These are phyloP conservation scores for Heliothis peltigera DNA, from an alignment of 2,888 invertebrate species.

Conservation along the genomic window DNA sequence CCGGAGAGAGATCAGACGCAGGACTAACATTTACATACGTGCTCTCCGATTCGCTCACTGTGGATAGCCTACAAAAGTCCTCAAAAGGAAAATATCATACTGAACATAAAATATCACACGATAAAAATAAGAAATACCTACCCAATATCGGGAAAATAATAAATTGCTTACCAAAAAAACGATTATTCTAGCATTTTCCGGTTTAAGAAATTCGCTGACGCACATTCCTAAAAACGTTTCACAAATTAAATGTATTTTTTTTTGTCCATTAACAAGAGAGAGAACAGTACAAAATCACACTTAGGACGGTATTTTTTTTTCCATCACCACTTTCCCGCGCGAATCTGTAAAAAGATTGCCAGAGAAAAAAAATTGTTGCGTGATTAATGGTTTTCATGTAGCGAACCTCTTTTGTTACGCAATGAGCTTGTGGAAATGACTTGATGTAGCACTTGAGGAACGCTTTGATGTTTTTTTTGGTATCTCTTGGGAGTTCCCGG, in stretches of 20 bases:
- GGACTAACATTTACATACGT: no score
- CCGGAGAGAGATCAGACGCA: no score
- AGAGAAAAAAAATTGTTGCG: constrained; percentile 35
- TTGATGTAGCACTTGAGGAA: constrained; percentile 44
- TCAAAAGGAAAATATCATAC: not conserved
- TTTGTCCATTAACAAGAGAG: constrained; percentile 50
- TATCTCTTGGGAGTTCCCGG: constrained; percentile 28
- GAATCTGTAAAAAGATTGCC: constrained; percentile 42
- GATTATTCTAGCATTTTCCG: constrained; percentile 2
- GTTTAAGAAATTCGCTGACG: constrained; percentile 27
- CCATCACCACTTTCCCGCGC: constrained; percentile 44
- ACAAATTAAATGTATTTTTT: constrained; percentile 41
- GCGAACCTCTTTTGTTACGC: constrained; percentile 52
- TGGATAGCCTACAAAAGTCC: not conserved
- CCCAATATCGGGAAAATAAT: constrained; percentile 1
- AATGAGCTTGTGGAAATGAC: constrained; percentile 52
- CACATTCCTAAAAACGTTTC: constrained; percentile 33
- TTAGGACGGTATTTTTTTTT: constrained; percentile 43
- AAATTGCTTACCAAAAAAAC: constrained; percentile 3
- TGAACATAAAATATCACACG: not conserved
- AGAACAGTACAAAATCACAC: constrained; percentile 43
- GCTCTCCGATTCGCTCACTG: no score
- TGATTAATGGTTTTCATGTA: constrained; percentile 59
- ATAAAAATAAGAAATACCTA: not conserved
- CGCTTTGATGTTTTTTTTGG: constrained; percentile 45